Conservation (phyloP, 2,888 invertebrate genomes). For the Bugulina stolonifera region DNA sequence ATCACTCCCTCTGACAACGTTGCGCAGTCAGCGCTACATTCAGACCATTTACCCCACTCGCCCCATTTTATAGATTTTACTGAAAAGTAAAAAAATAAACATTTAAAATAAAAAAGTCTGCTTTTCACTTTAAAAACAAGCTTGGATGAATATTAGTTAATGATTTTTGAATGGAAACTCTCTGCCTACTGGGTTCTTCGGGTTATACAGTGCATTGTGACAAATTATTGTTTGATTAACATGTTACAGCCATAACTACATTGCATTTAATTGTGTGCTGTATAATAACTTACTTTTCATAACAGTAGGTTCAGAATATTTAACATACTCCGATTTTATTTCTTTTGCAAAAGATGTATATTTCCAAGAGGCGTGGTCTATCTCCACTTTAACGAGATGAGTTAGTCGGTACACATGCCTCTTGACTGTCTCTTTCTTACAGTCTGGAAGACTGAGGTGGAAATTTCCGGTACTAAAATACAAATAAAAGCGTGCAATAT, state of each 20-base stretch:
- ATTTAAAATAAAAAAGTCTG: too few relatives aligned
- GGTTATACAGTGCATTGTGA: too few relatives aligned
- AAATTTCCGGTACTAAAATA: neutral
- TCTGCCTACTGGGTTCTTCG: too few relatives aligned
- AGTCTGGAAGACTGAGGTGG: neutral
- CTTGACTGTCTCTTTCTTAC: neutral
- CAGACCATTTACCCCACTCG: neutral
- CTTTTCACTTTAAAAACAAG: too few relatives aligned
- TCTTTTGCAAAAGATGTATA: neutral
- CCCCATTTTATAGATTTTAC: neutral
- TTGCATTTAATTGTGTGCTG: too few relatives aligned
- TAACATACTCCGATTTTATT: neutral
- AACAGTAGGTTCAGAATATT: neutral
- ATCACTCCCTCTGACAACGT: neutral
- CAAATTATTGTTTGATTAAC: too few relatives aligned
- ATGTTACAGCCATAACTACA: too few relatives aligned
- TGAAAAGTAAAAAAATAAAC: neutral
- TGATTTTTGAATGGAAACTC: too few relatives aligned
- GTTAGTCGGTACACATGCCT: neutral
- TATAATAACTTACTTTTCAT: neutral
- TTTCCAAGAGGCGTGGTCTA: neutral
- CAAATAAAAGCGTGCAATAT: too few relatives aligned
- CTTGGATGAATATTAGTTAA: too few relatives aligned
- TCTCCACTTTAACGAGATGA: neutral
- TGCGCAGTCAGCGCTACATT: neutral